These are phyloP conservation scores for Spodoptera littoralis DNA, from an alignment of 2,888 invertebrate species.

Conservation along the genomic window DNA sequence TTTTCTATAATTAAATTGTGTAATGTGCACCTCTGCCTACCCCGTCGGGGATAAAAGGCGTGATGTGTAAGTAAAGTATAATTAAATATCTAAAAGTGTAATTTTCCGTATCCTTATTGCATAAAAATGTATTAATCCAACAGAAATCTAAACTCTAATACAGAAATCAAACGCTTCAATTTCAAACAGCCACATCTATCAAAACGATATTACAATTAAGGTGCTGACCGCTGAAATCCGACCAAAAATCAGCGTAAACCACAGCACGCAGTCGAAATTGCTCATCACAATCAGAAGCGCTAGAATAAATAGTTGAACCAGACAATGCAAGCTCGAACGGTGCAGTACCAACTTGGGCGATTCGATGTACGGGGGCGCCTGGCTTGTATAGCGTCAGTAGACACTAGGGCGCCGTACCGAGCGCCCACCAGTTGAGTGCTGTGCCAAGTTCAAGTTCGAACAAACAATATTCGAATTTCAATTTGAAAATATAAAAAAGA, in stretches of 20 bases:
- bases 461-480: slow-evolving; percentile 54
- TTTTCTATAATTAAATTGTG: no score
- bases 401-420: slow-evolving; percentile 71
- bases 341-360: slow-evolving; percentile 52
- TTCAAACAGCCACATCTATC: background rate
- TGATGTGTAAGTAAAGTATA: no score
- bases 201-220: slow-evolving; percentile 9
- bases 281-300: slow-evolving; percentile 30
- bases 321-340: slow-evolving; percentile 44
- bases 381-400: slow-evolving; percentile 67
- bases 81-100: no score
- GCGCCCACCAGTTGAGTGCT: slow-evolving; percentile 73
- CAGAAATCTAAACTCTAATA: background rate
- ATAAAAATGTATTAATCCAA: background rate
- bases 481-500: slow-evolving; percentile 16
- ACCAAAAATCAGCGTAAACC: slow-evolving; percentile 16
- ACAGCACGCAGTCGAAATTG: slow-evolving; percentile 20
- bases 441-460: slow-evolving; percentile 69
- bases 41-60: no score
- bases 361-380: slow-evolving; percentile 51
- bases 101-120: no score
- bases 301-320: slow-evolving; percentile 28
- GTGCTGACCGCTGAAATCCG: slow-evolving; percentile 10
- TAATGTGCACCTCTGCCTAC: no score
- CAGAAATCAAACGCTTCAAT: background rate